phyloP scores from a whole-genome alignment of 2,113 vertebrate genomes.

The Panurus biarmicus region DNA sequence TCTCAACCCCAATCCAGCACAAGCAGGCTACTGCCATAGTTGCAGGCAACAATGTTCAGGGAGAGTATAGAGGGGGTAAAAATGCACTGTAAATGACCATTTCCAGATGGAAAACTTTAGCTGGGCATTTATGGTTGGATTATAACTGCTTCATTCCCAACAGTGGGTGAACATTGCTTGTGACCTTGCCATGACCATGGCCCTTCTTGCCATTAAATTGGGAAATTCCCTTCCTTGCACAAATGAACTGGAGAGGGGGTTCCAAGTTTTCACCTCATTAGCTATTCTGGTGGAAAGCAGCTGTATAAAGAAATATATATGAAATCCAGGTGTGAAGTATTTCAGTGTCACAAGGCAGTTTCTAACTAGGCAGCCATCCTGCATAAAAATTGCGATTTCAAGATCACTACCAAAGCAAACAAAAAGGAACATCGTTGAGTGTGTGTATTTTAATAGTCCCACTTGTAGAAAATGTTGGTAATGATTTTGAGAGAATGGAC shows the following conservation, averaged over 20 bases:
- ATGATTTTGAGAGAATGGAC: neutral
- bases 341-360: neutral
- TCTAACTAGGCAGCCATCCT: conserved; percentile 14
- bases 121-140: neutral
- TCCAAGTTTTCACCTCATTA: conserved; percentile 24
- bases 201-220: neutral
- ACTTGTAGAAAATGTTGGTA: neutral
- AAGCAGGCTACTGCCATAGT: neutral
- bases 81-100: neutral
- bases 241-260: neutral
- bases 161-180: neutral
- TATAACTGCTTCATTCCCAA: neutral
- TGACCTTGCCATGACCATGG: neutral
- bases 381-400: neutral
- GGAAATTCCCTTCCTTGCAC: neutral
- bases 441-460: neutral
- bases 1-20: neutral
- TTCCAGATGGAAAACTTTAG: neutral
- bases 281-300: conserved; percentile 13
- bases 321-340: conserved; percentile 1
- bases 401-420: conserved; percentile 16
- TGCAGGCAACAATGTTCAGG: fast-evolving
- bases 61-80: neutral
- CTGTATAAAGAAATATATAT: conserved; percentile 16
- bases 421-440: neutral